Percentiles rank a stretch among this genome's conserved stretches.
Evolutionary conservation across 2,888 invertebrate species (phyloP).

Genomic region (Drosophila setosimentum): DNA sequence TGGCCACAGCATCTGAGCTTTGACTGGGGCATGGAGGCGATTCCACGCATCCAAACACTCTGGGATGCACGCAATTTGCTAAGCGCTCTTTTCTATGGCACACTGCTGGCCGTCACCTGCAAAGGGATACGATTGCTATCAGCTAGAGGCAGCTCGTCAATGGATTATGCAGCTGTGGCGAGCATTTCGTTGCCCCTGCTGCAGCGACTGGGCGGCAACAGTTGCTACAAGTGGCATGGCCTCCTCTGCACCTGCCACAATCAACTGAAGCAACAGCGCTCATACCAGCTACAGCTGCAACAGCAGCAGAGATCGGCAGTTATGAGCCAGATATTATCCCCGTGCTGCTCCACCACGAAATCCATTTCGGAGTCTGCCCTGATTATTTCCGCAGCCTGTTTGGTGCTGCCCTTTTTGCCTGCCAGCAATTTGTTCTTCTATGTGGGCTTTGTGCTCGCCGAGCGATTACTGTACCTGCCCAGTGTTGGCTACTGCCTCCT

Average conservation of each 20-base stretch:
- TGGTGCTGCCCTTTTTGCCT: conserved; percentile 96
- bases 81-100: conserved; percentile 90
- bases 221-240: conserved; percentile 90
- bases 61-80: conserved; percentile 92
- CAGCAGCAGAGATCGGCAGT: not conserved
- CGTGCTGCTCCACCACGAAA: not conserved
- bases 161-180: conserved; percentile 56
- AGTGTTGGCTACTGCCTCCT: conserved; percentile 97
- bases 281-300: not conserved
- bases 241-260: conserved; percentile 79
- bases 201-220: conserved; percentile 84
- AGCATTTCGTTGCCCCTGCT: conserved; percentile 53
- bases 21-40: conserved; percentile 99
- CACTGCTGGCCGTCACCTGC: conserved; percentile 80
- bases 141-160: conserved; percentile 20
- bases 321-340: not conserved
- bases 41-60: conserved; percentile 92
- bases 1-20: conserved; percentile 96
- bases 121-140: conserved; percentile 37
- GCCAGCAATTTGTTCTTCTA: conserved; percentile 98
- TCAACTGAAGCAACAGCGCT: conserved; percentile 17
- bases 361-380: conserved; percentile 83
- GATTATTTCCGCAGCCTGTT: conserved; percentile 89
- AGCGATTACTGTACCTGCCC: conserved; percentile 97
- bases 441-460: conserved; percentile 99